Evolutionary conservation across 2,888 invertebrate species (phyloP).

Genomic region (Sussaba pulchella): DNA sequence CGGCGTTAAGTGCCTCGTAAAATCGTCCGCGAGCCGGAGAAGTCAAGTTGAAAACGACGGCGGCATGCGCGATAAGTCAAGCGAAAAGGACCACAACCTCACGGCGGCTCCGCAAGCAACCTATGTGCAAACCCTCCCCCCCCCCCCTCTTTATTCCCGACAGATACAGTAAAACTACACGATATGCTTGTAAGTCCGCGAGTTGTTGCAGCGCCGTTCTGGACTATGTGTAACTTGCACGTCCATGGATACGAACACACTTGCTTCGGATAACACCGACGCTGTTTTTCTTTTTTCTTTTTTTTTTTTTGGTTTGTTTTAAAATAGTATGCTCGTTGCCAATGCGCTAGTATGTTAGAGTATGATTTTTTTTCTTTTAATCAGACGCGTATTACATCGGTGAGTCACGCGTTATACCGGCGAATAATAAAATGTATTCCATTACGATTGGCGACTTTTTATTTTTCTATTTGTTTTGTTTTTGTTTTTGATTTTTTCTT

Average conservation of each 20-base stretch:
- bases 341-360: slow-evolving; percentile 20
- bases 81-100: slow-evolving; percentile 59
- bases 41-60: slow-evolving; percentile 62
- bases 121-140: no score
- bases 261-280: not conserved
- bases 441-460: slow-evolving; percentile 39
- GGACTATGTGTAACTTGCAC: not conserved
- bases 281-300: not conserved
- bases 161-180: slow-evolving; percentile 56
- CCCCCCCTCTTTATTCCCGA: not conserved
- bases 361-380: slow-evolving; percentile 46
- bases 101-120: not conserved
- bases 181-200: slow-evolving; percentile 61
- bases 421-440: slow-evolving; percentile 12
- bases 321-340: slow-evolving; percentile 25
- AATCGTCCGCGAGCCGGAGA: slow-evolving; percentile 58
- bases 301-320: slow-evolving; percentile 10
- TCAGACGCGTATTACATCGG: slow-evolving; percentile 25
- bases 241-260: slow-evolving; percentile 1
- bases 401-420: slow-evolving; percentile 37
- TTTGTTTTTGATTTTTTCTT: not conserved
- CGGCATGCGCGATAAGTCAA: slow-evolving; percentile 65
- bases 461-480: no score
- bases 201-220: slow-evolving; percentile 34
- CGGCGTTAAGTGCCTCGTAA: slow-evolving; percentile 69